These are phyloP conservation scores for Limulus polyphemus DNA, from an alignment of 2,888 invertebrate genomes.

Conservation along the genomic window DNA sequence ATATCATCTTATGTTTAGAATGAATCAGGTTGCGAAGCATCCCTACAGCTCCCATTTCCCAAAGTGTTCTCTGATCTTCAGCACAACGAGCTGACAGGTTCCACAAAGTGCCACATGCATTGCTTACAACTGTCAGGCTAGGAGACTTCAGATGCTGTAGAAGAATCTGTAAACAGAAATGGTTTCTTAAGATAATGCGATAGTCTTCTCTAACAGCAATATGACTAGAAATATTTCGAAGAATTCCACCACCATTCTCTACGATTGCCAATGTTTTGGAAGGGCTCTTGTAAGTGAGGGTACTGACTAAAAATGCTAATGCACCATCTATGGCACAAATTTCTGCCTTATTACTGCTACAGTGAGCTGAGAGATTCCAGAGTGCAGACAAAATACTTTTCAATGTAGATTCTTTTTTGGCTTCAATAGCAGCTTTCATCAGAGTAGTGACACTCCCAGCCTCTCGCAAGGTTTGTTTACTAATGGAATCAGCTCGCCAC, in stretches of 20 bases:
- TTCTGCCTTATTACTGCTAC: slow-evolving; percentile 87
- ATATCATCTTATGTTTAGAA: slow-evolving; percentile 94
- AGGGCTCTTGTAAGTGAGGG: slow-evolving; percentile 77
- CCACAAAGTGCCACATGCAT: slow-evolving; percentile 94
- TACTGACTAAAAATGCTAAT: slow-evolving; percentile 75
- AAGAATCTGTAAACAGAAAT: slow-evolving; percentile 74
- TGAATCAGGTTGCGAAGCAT: slow-evolving; percentile 85
- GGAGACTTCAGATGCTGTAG: slow-evolving; percentile 84
- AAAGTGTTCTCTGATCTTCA: slow-evolving; percentile 74
- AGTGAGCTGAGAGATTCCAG: slow-evolving; percentile 95
- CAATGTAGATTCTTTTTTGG: slow-evolving; percentile 80
- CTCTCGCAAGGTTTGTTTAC: slow-evolving; percentile 79
- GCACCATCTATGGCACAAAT: slow-evolving; percentile 82
- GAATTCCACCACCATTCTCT: slow-evolving; percentile 95
- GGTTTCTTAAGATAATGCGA: slow-evolving; percentile 61
- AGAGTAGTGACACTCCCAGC: slow-evolving; percentile 79
- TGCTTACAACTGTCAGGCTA: slow-evolving; percentile 87
- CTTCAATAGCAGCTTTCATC: slow-evolving; percentile 79
- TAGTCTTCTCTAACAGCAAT: slow-evolving; percentile 44
- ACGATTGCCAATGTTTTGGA: slow-evolving; percentile 51
- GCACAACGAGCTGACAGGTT: slow-evolving; percentile 84
- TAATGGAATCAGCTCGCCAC: slow-evolving; percentile 88
- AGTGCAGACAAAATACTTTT: slow-evolving; percentile 88
- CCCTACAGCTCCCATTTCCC: slow-evolving; percentile 83
- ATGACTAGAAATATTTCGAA: slow-evolving; percentile 88